phyloP scores from a whole-genome alignment of 2,888 invertebrate species.

The Selenia dentaria region DNA sequence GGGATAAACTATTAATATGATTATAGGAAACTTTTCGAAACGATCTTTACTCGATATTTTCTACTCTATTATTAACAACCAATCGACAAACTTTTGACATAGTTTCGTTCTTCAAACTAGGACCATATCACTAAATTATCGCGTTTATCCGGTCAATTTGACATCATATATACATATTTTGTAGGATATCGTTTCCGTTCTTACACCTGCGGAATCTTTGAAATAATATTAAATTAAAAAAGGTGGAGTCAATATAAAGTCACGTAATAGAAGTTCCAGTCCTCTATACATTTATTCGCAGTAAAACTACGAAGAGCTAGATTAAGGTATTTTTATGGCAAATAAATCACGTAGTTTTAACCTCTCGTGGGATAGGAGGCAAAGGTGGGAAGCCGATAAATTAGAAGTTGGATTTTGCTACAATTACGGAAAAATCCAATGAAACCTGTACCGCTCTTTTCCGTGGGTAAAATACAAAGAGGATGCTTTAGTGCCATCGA shows the following conservation, averaged over 20 bases:
- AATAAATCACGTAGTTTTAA: slow-evolving; percentile 22
- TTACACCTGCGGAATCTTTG: not conserved
- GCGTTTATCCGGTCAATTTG: no score
- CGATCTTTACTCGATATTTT: not conserved
- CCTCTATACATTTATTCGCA: slow-evolving; percentile 12
- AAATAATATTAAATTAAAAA: slow-evolving; percentile 3
- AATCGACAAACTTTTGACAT: not conserved
- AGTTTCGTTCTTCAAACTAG: no score
- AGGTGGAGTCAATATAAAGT: slow-evolving; percentile 13
- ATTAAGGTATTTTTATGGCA: slow-evolving; percentile 20
- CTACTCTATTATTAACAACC: not conserved
- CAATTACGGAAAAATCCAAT: slow-evolving; percentile 4
- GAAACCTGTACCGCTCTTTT: not conserved
- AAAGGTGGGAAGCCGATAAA: slow-evolving; percentile 9
- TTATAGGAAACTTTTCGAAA: no score
- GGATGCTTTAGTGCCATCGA: not conserved
- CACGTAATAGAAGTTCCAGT: slow-evolving; percentile 13
- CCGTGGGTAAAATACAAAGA: not conserved
- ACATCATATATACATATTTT: no score
- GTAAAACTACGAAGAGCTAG: slow-evolving; percentile 13
- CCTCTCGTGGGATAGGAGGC: slow-evolving; percentile 1
- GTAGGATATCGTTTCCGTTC: no score
- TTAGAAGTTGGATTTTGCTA: slow-evolving; percentile 6
- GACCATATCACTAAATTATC: no score
- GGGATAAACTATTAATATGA: no score